Conservation (phyloP, 2,888 invertebrate species). For the Pollenia labialis region DNA sequence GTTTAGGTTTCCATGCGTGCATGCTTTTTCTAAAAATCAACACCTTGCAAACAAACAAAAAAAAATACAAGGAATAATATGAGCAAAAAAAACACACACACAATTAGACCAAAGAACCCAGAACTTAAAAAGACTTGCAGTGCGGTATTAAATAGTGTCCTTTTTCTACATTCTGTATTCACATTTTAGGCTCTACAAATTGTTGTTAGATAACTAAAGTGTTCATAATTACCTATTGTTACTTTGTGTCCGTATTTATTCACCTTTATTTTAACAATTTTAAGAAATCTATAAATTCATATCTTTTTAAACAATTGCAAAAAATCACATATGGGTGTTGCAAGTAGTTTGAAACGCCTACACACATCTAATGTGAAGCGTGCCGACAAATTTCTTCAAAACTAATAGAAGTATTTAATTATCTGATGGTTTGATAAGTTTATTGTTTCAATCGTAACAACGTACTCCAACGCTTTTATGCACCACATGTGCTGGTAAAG, state of each 20-base stretch:
- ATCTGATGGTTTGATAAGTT: constrained; percentile 68
- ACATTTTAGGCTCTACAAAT: neutral
- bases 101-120: constrained; percentile 30
- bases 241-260: neutral
- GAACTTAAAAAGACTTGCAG: neutral
- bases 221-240: constrained; percentile 30
- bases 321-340: constrained; percentile 46
- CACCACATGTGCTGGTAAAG: neutral
- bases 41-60: neutral
- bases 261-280: constrained; percentile 2
- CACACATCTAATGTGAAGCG: constrained; percentile 55
- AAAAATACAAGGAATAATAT: neutral
- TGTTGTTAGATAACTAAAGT: constrained; percentile 11
- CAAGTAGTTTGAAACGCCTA: constrained; percentile 62
- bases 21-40: neutral
- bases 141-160: no score
- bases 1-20: no score
- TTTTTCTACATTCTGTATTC: neutral
- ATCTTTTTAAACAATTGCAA: constrained; percentile 1
- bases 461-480: neutral
- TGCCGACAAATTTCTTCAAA: constrained; percentile 69
- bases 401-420: constrained; percentile 54
- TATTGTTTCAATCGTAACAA: constrained; percentile 41
- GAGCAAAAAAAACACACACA: constrained; percentile 8
- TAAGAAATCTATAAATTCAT: constrained; percentile 13